A percentile compares a stretch with the other conserved stretches of the same genome.
Evolutionary conservation across 1,140 invertebrate species (phyloP).

Genomic region (Hetaerina americana): DNA sequence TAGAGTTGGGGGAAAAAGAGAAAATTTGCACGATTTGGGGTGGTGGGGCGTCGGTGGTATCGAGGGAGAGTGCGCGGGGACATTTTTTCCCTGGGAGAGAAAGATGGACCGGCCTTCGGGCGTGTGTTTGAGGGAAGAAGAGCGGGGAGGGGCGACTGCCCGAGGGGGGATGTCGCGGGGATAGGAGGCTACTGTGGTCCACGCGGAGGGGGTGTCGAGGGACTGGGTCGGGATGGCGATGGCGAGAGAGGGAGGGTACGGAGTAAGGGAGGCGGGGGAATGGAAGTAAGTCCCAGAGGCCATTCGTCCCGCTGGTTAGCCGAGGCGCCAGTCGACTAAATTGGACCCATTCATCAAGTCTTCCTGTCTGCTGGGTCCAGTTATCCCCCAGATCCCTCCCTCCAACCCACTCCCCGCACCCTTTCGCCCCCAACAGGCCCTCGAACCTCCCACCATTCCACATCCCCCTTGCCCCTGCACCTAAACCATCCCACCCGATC

Average conservation of each 20-base stretch:
- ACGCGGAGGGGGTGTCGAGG: not conserved
- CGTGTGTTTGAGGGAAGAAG: not conserved
- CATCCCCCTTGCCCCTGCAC: too few species aligned
- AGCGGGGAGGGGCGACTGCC: not conserved
- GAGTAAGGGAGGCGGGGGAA: not conserved
- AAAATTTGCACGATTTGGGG: too few species aligned
- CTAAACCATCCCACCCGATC: too few species aligned
- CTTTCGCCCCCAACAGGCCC: not conserved
- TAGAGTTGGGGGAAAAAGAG: too few species aligned
- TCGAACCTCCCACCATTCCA: not conserved
- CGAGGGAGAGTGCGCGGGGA: not conserved
- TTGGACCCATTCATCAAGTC: slow-evolving; percentile 6
- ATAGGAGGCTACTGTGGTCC: too few species aligned
- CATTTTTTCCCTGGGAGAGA: not conserved
- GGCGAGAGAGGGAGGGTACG: not conserved
- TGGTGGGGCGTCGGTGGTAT: too few species aligned
- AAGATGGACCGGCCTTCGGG: not conserved
- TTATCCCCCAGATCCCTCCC: not conserved
- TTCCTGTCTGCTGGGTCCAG: slow-evolving; percentile 3
- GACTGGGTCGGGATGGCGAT: not conserved
- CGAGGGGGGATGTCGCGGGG: too few species aligned
- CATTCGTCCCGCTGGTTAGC: slow-evolving; percentile 8
- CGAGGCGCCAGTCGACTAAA: slow-evolving; percentile 6
- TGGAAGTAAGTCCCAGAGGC: not conserved
- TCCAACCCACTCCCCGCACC: not conserved